A percentile compares a stretch with the other conserved stretches of the same genome.
phyloP scores from a whole-genome alignment of 2,888 invertebrate species.

The Endotricha flammealis region DNA sequence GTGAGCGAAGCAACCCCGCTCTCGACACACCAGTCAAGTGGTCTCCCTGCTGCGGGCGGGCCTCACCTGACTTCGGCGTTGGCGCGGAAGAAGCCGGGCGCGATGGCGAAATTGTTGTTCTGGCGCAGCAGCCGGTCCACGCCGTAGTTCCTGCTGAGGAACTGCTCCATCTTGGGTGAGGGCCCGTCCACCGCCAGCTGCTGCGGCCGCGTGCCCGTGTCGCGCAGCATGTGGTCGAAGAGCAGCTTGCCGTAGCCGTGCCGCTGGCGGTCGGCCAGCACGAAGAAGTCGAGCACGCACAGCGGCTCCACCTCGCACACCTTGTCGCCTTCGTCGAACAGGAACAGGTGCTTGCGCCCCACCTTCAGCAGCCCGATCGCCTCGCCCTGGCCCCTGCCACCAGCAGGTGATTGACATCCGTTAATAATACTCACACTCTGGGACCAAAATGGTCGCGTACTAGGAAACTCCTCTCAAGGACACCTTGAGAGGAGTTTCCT shows the following conservation, averaged over 20 bases:
- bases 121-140: constrained; percentile 57
- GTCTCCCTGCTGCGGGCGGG: background rate
- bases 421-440: too few species aligned
- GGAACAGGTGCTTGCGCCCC: constrained; percentile 92
- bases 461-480: too few species aligned
- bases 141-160: constrained; percentile 90
- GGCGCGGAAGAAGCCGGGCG: constrained; percentile 43
- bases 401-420: background rate
- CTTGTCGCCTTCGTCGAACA: constrained; percentile 84
- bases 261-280: constrained; percentile 90
- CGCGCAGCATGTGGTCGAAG: constrained; percentile 92
- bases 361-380: constrained; percentile 93
- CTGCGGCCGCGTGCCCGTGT: constrained; percentile 81
- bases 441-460: too few species aligned
- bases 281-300: constrained; percentile 96
- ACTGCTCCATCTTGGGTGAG: constrained; percentile 91
- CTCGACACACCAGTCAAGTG: background rate
- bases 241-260: constrained; percentile 90
- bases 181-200: constrained; percentile 95
- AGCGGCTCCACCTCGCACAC: constrained; percentile 89
- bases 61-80: constrained; percentile 30
- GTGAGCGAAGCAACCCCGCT: too few species aligned
- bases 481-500: too few species aligned
- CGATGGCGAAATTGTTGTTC: constrained; percentile 61
- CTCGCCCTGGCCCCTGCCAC: constrained; percentile 80